These are phyloP conservation scores for Erinaceus europaeus DNA, from an alignment of 2,113 vertebrate species.

Conservation along the genomic window DNA sequence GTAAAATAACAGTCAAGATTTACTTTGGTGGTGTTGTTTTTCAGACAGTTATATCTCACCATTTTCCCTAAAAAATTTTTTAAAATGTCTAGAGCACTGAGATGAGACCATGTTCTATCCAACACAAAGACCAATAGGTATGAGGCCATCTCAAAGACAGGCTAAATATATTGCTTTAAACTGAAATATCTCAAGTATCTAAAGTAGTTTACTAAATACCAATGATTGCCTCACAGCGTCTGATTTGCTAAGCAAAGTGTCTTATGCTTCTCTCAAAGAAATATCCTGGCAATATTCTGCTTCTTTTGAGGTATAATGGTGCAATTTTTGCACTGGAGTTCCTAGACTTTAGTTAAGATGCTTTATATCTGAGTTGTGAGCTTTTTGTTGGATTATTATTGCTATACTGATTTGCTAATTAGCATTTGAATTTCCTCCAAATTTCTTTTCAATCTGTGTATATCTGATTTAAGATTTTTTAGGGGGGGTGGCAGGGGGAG, in stretches of 20 bases:
- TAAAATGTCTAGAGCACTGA: neutral
- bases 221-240: neutral
- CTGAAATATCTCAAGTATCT: neutral
- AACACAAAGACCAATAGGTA: neutral
- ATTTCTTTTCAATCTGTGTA: neutral
- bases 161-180: neutral
- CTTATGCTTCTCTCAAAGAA: neutral
- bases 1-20: slow-evolving; percentile 29
- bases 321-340: neutral
- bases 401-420: neutral
- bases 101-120: neutral
- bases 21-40: slow-evolving; percentile 32
- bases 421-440: neutral
- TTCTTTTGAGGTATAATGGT: neutral
- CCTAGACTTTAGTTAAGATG: neutral
- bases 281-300: neutral
- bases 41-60: slow-evolving; percentile 15
- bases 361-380: neutral
- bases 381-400: neutral
- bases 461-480: neutral
- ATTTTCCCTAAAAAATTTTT: neutral
- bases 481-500: no score
- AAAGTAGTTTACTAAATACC: slow-evolving; percentile 26
- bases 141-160: neutral
- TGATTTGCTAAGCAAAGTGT: neutral